These are phyloP conservation scores for Miniopterus natalensis DNA, from an alignment of 2,113 vertebrate genomes.

Conservation along the genomic window DNA sequence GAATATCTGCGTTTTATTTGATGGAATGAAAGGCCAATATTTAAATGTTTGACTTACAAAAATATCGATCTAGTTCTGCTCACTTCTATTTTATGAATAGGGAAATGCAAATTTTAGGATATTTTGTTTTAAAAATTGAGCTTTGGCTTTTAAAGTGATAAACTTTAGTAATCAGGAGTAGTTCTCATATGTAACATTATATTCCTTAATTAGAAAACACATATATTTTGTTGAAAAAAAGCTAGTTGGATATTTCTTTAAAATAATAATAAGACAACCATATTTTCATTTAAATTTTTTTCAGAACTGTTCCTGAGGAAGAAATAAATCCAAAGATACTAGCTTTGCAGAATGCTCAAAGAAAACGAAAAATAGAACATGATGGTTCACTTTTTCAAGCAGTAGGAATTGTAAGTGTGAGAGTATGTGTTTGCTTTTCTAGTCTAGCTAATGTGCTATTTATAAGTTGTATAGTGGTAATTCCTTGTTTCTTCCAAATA, in stretches of 20 bases:
- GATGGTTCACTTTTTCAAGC: conserved; percentile 92
- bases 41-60: conserved; percentile 24
- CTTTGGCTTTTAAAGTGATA: conserved; percentile 19
- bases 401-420: conserved; percentile 93
- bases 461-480: not conserved
- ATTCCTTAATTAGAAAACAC: conserved; percentile 53
- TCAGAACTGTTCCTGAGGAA: conserved; percentile 91
- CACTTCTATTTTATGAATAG: conserved; percentile 48
- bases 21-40: conserved; percentile 12
- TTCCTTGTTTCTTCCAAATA: conserved; percentile 33
- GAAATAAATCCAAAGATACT: conserved; percentile 91
- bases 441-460: conserved; percentile 63
- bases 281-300: conserved; percentile 71
- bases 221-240: conserved; percentile 18
- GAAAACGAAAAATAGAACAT: conserved; percentile 96
- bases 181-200: conserved; percentile 19
- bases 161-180: conserved; percentile 29
- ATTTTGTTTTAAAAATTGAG: conserved; percentile 34
- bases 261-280: conserved; percentile 2
- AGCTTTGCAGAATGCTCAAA: conserved; percentile 93
- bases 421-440: conserved; percentile 57
- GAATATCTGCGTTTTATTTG: conserved; percentile 16
- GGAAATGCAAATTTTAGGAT: not conserved
- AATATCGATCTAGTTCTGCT: not conserved
- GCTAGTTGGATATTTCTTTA: not conserved